These are phyloP conservation scores for Notothenia coriiceps DNA, from an alignment of 2,113 vertebrate genomes.

Conservation along the genomic window DNA sequence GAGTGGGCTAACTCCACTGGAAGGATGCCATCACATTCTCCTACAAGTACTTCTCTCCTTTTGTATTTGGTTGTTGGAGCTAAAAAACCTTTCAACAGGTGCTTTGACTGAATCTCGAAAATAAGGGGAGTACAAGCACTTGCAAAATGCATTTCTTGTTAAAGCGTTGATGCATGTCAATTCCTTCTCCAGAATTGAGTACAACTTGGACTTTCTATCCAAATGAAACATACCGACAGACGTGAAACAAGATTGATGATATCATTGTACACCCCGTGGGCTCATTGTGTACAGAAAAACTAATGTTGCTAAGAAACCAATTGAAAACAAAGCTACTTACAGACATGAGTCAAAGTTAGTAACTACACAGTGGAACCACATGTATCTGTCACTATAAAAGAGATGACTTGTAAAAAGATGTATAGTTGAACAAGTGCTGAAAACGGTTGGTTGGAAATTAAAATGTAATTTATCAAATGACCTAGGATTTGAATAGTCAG, in stretches of 20 bases:
- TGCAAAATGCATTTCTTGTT: slow-evolving; percentile 38
- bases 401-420: not conserved
- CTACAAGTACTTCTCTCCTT: slow-evolving; percentile 62
- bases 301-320: not conserved
- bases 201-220: slow-evolving; percentile 27
- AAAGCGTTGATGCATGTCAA: slow-evolving; percentile 44
- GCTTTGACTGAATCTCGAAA: slow-evolving; percentile 44
- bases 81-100: slow-evolving; percentile 61
- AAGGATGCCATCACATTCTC: slow-evolving; percentile 73
- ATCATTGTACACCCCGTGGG: not conserved
- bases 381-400: not conserved
- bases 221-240: slow-evolving; percentile 30
- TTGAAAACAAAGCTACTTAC: not conserved
- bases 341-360: slow-evolving; percentile 1
- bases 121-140: slow-evolving; percentile 46
- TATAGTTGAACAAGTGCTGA: not conserved
- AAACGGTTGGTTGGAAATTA: not conserved
- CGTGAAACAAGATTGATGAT: not conserved
- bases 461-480: not conserved
- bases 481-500: not conserved
- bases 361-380: not conserved
- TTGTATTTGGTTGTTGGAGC: slow-evolving; percentile 60
- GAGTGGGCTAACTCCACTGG: slow-evolving; percentile 68
- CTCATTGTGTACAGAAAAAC: not conserved
- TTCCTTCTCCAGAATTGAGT: slow-evolving; percentile 28